phyloP scores from a whole-genome alignment of 1,140 invertebrate species.

The Oryctes rhinoceros region DNA sequence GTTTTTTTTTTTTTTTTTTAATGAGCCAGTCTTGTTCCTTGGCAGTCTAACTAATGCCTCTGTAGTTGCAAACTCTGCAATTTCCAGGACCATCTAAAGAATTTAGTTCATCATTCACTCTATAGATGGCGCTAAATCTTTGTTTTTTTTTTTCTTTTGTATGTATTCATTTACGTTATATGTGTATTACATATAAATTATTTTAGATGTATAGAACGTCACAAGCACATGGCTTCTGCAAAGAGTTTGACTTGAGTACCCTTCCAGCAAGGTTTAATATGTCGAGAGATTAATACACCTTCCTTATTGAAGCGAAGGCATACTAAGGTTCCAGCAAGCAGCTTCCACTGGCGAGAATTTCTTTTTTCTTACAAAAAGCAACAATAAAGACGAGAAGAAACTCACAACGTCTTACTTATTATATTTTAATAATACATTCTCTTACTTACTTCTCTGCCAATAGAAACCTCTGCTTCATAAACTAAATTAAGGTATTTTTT shows the following conservation, averaged over 20 bases:
- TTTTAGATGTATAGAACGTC: background rate
- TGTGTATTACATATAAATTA: constrained; percentile 10
- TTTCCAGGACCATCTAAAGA: constrained; percentile 49
- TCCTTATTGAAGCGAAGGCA: background rate
- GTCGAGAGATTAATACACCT: constrained; percentile 30
- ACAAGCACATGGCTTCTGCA: constrained; percentile 37
- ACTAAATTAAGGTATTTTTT: constrained; percentile 35
- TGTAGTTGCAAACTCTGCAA: constrained; percentile 50
- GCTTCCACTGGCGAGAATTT: constrained; percentile 19
- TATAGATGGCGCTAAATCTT: constrained; percentile 9
- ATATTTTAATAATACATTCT: background rate
- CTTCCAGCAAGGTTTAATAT: constrained; percentile 55
- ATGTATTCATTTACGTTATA: background rate
- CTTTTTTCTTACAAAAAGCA: constrained; percentile 27
- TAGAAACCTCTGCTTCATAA: constrained; percentile 1
- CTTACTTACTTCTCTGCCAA: background rate
- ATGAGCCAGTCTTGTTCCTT: constrained; percentile 56
- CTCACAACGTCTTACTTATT: background rate
- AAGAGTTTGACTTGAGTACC: constrained; percentile 51
- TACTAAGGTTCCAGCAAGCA: constrained; percentile 24
- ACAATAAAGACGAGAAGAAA: constrained; percentile 37
- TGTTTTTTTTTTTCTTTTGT: too few relatives aligned
- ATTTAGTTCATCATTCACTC: constrained; percentile 21
- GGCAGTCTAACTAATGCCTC: constrained; percentile 51
- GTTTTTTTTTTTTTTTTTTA: constrained; percentile 44